Evolutionary conservation across 2,797 vertebrate species (phyloP).

Genomic region (Hoplostethus mediterraneus): DNA sequence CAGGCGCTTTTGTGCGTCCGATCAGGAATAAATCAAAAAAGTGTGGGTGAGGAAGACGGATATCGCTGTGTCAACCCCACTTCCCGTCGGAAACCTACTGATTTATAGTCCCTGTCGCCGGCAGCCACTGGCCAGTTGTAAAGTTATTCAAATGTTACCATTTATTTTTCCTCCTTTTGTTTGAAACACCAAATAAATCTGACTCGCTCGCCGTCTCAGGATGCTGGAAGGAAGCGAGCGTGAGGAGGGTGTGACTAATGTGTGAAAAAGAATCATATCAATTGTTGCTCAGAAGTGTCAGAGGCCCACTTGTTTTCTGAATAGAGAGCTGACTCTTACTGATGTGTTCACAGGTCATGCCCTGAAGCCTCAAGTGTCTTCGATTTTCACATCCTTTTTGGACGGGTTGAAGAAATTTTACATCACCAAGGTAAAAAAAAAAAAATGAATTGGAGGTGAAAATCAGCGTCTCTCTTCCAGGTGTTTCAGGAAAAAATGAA

Average conservation of each 20-base stretch:
- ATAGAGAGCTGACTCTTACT: slow-evolving; percentile 41
- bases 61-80: slow-evolving; percentile 80
- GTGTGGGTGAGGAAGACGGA: slow-evolving; percentile 83
- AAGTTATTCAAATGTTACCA: slow-evolving; percentile 83
- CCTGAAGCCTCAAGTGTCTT: slow-evolving; percentile 99
- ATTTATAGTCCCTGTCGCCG: slow-evolving; percentile 82
- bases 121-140: slow-evolving; percentile 77
- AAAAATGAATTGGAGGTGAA: slow-evolving; percentile 24
- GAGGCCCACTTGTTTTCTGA: slow-evolving; percentile 23
- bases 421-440: slow-evolving; percentile 93
- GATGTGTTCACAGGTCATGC: slow-evolving; percentile 90
- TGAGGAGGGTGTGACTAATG: slow-evolving; percentile 52
- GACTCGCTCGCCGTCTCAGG: slow-evolving; percentile 57
- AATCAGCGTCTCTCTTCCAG: background rate
- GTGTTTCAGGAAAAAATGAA: slow-evolving; percentile 29
- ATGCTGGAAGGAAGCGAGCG: slow-evolving; percentile 53
- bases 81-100: slow-evolving; percentile 82
- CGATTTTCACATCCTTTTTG: slow-evolving; percentile 98
- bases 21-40: slow-evolving; percentile 88
- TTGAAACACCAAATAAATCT: slow-evolving; percentile 79
- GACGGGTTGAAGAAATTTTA: slow-evolving; percentile 99
- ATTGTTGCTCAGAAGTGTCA: slow-evolving; percentile 25
- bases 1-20: slow-evolving; percentile 82
- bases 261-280: slow-evolving; percentile 42
- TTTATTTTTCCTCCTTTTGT: slow-evolving; percentile 83